Percentiles rank a stretch among this genome's conserved stretches.
phyloP scores from a whole-genome alignment of 2,797 vertebrate genomes.

The Sebastolobus alascanus region DNA sequence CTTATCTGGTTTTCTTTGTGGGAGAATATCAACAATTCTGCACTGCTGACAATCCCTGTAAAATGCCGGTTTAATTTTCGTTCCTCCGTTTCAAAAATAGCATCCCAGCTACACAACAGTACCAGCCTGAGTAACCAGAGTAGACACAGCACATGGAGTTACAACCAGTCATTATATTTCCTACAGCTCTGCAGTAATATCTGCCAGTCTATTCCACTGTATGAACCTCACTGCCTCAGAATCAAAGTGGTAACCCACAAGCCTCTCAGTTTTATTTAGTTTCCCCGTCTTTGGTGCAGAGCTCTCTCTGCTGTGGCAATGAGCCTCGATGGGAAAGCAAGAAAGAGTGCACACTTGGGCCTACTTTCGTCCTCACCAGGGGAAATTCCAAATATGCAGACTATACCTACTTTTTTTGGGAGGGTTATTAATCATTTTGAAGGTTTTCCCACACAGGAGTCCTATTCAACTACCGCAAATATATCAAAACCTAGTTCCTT shows the following conservation, averaged over 20 bases:
- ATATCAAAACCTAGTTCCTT: background rate
- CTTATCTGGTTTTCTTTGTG: background rate
- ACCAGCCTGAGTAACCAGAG: background rate
- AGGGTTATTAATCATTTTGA: background rate
- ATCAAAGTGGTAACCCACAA: constrained; percentile 26
- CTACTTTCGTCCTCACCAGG: background rate
- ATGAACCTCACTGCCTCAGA: constrained; percentile 9
- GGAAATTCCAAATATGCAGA: constrained; percentile 38
- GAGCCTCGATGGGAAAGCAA: background rate
- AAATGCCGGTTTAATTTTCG: background rate
- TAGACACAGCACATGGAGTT: background rate
- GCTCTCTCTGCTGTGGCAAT: background rate
- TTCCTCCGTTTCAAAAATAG: constrained; percentile 17
- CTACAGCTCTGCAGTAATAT: constrained; percentile 17
- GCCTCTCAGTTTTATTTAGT: constrained; percentile 17
- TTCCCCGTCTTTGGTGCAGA: background rate
- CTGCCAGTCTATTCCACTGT: background rate
- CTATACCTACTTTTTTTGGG: background rate
- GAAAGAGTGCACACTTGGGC: background rate
- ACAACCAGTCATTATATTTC: constrained; percentile 33
- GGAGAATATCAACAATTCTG: background rate
- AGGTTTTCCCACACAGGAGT: background rate
- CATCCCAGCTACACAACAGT: background rate
- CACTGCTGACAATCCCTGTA: background rate
- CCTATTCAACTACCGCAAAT: background rate